Evolutionary conservation across 2,888 invertebrate species (phyloP), one percentile per base, ranked within the genome.

Genomic region (Drosophila subquinaria): DNA sequence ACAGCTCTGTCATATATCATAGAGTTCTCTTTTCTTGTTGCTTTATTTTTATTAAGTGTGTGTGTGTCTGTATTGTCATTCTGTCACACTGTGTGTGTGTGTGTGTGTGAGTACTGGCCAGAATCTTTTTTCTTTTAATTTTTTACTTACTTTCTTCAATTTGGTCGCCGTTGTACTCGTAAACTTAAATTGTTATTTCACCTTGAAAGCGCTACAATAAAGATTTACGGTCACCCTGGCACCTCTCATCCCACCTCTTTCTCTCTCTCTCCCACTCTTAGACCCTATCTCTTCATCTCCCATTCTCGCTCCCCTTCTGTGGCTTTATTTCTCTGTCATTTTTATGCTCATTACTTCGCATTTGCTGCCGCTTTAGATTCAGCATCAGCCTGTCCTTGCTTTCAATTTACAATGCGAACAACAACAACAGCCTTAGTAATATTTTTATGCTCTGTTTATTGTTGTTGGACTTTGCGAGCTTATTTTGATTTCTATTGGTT

Each of bases 181-280:
- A 88, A 90, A 88, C 90, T 87, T 87, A 87, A 87, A 90, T 89
- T 84, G 77, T 90, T 89, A 89, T 89, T 90, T 90, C 81, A 90
- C 89, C 89, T 90, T 90, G 79, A 87, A 76, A 87, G 89, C 76
- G 81, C 73, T 60, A 75, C 81, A 86, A 83, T 81, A 77, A 69
- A 89, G 90, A 88, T 86, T 86, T 88, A 86, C 84, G 73, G 70
- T 73, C 78, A 73, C 69, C 71, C 77, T 74, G 75, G 52, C 82
- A 71, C 67, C 72, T 69, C 59, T 23, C 59, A 52, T 2, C 23
- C 33, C 17, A 15, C 17, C n/a, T 4, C 9, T 15, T 17, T 20
- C 20, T 8, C 20, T 20, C 27, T 40, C 36, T 1, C 36, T 53
- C 15, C 15, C 23, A 17, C 23, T 35, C 13, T 38, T 9, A 9